Conservation (phyloP, 2,888 invertebrate genomes). For the Pedicia rivosa region DNA sequence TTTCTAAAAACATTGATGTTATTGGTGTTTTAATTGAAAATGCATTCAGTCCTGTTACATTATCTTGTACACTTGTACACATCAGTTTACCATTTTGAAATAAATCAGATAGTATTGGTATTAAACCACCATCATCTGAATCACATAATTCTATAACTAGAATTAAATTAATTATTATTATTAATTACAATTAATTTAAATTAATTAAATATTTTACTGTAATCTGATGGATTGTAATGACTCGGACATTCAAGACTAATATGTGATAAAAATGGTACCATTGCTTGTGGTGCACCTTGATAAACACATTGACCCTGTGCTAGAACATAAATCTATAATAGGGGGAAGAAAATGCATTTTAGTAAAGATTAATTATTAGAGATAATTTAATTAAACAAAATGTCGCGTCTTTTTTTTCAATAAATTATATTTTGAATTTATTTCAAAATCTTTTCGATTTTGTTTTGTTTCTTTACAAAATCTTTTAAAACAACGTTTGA, state of each 20-base stretch:
- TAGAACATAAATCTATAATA: conserved; percentile 46
- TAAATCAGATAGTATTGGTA: conserved; percentile 34
- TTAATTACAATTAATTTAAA: no score
- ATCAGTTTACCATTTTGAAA: conserved; percentile 41
- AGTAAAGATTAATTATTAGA: no score
- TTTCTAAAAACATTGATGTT: conserved; percentile 10
- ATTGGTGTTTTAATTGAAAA: conserved; percentile 2
- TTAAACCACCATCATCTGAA: conserved; percentile 37
- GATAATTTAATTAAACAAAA: no score
- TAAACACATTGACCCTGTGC: conserved; percentile 47
- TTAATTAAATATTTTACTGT: no score
- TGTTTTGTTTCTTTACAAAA: no score
- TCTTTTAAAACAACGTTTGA: no score
- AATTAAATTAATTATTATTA: neutral
- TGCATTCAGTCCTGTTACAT: neutral
- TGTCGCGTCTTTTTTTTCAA: no score
- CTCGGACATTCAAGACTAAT: conserved; percentile 42
- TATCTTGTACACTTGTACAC: conserved; percentile 13
- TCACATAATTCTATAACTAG: conserved; percentile 45
- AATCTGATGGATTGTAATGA: conserved; percentile 54
- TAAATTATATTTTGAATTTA: no score
- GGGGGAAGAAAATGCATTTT: no score
- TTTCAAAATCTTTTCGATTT: no score
- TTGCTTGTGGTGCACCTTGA: conserved; percentile 42
- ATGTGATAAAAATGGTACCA: conserved; percentile 41